A percentile compares a stretch with the other conserved stretches of the same genome.
phyloP scores from a whole-genome alignment of 1,140 invertebrate species.

The Geopemphigus sp. region DNA sequence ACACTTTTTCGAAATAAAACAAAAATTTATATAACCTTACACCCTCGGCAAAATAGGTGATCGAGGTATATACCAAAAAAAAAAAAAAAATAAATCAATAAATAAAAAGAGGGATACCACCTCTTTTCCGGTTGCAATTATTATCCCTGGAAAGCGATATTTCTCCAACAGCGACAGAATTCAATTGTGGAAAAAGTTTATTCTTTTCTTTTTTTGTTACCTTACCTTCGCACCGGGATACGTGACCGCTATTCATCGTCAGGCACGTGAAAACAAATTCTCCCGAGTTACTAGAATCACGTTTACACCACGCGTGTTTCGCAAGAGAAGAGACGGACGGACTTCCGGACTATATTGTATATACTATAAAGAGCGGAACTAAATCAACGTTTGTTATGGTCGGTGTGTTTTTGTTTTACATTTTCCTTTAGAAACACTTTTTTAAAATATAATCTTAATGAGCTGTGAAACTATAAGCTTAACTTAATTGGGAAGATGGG shows the following conservation, averaged over 20 bases:
- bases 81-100: neutral
- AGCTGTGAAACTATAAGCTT: neutral
- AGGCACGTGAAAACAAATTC: constrained; percentile 41
- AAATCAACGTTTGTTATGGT: neutral
- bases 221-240: neutral
- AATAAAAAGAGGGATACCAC: constrained; percentile 36
- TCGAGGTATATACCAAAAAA: neutral
- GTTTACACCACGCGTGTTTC: constrained; percentile 4
- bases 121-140: constrained; percentile 46
- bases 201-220: neutral
- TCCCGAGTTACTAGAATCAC: constrained; percentile 10
- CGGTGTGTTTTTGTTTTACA: no score
- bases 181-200: constrained; percentile 41
- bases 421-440: neutral
- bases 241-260: constrained; percentile 44
- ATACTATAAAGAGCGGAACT: neutral
- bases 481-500: neutral
- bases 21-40: constrained; percentile 43
- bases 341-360: neutral
- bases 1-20: constrained; percentile 33
- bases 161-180: constrained; percentile 42
- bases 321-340: neutral
- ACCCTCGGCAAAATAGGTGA: constrained; percentile 9
- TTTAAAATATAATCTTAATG: constrained; percentile 9
- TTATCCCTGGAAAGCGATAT: constrained; percentile 41